A percentile compares a stretch with the other conserved stretches of the same genome.
Evolutionary conservation across 2,888 invertebrate species (phyloP).

Genomic region (Archips xylosteana): DNA sequence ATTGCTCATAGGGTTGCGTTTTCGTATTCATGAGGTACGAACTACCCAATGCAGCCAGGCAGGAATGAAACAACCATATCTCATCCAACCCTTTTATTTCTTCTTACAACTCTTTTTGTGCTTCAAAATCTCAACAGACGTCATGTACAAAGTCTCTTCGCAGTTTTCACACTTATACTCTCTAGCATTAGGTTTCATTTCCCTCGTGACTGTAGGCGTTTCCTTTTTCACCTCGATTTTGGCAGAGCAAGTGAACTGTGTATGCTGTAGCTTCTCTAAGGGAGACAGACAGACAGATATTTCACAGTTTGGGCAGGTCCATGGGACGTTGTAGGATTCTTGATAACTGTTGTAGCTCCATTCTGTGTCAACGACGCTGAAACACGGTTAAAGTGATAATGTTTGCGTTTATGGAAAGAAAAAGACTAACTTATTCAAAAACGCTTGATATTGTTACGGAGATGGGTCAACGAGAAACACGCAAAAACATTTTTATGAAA

Average conservation of each 20-base stretch:
- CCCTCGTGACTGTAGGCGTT: constrained; percentile 54
- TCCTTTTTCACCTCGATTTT: constrained; percentile 64
- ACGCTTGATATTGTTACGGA: too few relatives aligned
- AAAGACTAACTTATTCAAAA: too few relatives aligned
- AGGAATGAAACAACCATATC: background rate
- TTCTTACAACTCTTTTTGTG: constrained; percentile 90
- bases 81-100: constrained; percentile 56
- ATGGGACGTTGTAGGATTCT: constrained; percentile 87
- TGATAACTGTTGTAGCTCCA: constrained; percentile 88
- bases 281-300: constrained; percentile 86
- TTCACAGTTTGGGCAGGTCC: constrained; percentile 91
- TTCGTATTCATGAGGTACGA: too few relatives aligned
- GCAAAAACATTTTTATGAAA: too few relatives aligned
- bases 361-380: constrained; percentile 87
- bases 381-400: constrained; percentile 46
- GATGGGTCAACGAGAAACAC: too few relatives aligned
- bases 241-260: constrained; percentile 77
- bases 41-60: too few relatives aligned
- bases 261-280: constrained; percentile 91
- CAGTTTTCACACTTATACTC: constrained; percentile 91
- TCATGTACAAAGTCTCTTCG: constrained; percentile 87
- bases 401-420: too few relatives aligned
- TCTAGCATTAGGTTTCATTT: constrained; percentile 84
- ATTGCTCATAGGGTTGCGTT: too few relatives aligned
- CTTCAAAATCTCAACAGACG: constrained; percentile 93